phyloP scores from a whole-genome alignment of 1,140 invertebrate genomes.

The Mesaphorura yosii region DNA sequence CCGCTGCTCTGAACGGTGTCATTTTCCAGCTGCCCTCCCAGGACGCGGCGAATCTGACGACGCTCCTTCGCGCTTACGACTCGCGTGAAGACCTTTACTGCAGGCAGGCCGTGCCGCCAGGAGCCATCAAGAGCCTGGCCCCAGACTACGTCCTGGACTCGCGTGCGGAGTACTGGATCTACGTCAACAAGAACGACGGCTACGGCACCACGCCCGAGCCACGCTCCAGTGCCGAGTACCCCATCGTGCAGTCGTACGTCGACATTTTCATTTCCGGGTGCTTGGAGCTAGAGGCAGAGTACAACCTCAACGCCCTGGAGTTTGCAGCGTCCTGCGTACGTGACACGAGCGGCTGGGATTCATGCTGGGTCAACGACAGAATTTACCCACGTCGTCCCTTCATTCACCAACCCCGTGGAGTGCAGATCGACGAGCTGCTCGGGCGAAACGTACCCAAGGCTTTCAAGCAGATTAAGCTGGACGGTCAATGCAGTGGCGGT shows the following conservation, averaged over 20 bases:
- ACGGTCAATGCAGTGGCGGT: no score
- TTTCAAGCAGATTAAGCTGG: not conserved
- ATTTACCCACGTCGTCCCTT: not conserved
- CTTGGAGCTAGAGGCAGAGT: slow-evolving; percentile 11
- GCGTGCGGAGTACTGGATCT: slow-evolving; percentile 17
- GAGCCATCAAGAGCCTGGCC: not conserved
- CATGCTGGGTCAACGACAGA: slow-evolving; percentile 14
- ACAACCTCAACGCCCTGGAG: not conserved
- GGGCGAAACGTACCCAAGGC: not conserved
- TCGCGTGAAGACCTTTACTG: slow-evolving; percentile 13
- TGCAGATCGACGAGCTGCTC: not conserved
- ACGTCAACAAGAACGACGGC: not conserved
- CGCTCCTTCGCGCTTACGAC: slow-evolving; percentile 8
- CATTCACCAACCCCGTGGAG: not conserved
- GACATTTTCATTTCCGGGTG: slow-evolving; percentile 20
- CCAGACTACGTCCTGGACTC: not conserved
- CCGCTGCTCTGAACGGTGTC: slow-evolving; percentile 5
- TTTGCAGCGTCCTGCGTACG: slow-evolving; percentile 5
- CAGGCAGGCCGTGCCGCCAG: not conserved
- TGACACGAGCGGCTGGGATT: slow-evolving; percentile 2
- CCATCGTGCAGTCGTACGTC: slow-evolving; percentile 20
- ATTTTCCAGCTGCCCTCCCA: slow-evolving; percentile 8
- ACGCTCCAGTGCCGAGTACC: slow-evolving; percentile 7
- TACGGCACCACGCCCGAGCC: no score
- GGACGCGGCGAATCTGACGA: not conserved